These are phyloP conservation scores for Adelphocoris suturalis DNA, from an alignment of 2,888 invertebrate genomes.

Conservation along the genomic window DNA sequence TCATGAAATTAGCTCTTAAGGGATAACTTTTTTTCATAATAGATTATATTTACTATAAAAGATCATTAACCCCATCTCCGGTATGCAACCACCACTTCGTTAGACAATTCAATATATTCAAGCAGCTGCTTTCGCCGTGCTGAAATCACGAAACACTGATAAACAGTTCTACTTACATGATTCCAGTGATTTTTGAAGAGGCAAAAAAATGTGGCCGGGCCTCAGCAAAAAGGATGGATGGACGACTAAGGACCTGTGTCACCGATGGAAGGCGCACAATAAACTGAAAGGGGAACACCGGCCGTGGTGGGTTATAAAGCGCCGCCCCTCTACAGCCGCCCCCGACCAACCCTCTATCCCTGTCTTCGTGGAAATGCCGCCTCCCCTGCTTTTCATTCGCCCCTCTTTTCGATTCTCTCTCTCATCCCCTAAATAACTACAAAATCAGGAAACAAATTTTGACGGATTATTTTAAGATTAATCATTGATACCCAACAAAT, in stretches of 20 bases:
- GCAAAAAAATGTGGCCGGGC: neutral
- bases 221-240: neutral
- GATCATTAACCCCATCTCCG: neutral
- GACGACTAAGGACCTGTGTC: constrained; percentile 18
- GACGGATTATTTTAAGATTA: neutral
- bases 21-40: too few relatives aligned
- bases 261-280: constrained; percentile 65
- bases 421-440: neutral
- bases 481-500: too few relatives aligned
- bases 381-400: constrained; percentile 1
- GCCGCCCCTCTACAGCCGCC: constrained; percentile 53
- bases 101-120: too few relatives aligned
- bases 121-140: too few relatives aligned
- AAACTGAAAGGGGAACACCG: constrained; percentile 62
- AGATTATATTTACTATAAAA: neutral
- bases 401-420: constrained; percentile 15
- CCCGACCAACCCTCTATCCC: neutral
- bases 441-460: neutral
- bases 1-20: too few relatives aligned
- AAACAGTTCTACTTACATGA: neutral
- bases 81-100: neutral
- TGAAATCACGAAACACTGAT: too few relatives aligned
- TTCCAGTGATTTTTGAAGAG: neutral
- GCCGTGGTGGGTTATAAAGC: constrained; percentile 66
- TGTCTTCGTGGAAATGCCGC: neutral